Conservation (phyloP, 2,888 invertebrate genomes). For the Perdita meconis region DNA sequence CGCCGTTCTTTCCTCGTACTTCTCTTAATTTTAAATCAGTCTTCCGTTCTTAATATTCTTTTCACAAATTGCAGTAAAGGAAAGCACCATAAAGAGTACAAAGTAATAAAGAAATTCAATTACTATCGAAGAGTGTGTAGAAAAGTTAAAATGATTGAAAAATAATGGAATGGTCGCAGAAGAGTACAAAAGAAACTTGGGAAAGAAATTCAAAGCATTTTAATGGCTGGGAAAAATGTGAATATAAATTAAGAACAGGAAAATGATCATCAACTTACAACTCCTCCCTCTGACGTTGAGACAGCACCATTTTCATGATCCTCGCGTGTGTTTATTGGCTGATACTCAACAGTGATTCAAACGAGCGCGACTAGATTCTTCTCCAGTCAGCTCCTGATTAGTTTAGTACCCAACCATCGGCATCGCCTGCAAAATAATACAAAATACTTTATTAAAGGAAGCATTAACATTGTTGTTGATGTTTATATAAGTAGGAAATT, state of each 20-base stretch:
- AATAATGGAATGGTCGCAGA: not conserved
- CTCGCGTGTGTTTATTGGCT: conserved; percentile 83
- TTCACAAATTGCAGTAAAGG: not conserved
- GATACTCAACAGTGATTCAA: conserved; percentile 76
- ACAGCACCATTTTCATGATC: conserved; percentile 99
- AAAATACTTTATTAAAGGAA: not conserved
- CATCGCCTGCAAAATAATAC: conserved; percentile 71
- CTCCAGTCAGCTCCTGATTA: conserved; percentile 76
- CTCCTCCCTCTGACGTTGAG: conserved; percentile 99
- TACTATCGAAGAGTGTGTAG: not conserved
- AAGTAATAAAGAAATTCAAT: not conserved
- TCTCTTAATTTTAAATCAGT: not conserved
- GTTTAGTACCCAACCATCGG: conserved; percentile 77
- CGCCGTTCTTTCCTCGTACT: not conserved
- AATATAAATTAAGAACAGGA: not conserved
- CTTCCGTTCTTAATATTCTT: not conserved
- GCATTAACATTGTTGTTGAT: too few relatives aligned
- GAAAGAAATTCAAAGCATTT: not conserved
- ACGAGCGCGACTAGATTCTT: conserved; percentile 77
- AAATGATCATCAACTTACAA: conserved; percentile 90
- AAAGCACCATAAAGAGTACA: not conserved
- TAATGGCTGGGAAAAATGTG: not conserved
- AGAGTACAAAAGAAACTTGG: not conserved
- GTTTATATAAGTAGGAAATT: not conserved
- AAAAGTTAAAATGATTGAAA: not conserved